Conservation (phyloP, 2,113 vertebrate species). For the Platysternon megacephalum region DNA sequence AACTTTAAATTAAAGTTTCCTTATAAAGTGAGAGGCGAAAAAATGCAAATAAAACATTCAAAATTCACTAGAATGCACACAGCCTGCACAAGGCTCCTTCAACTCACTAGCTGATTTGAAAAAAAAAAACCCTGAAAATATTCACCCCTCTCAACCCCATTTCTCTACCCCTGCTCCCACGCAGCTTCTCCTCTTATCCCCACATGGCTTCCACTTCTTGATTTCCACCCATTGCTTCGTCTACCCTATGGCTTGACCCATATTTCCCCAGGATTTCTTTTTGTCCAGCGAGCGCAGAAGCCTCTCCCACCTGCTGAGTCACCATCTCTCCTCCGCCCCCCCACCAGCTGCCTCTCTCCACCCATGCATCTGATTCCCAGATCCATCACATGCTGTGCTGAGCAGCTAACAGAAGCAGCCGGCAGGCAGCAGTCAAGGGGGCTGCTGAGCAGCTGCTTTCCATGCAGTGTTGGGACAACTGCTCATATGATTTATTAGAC, state of each 20-base stretch:
- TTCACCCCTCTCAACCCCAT: not conserved
- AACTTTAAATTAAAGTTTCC: not conserved
- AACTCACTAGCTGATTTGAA: not conserved
- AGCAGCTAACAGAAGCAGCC: slow-evolving; percentile 50
- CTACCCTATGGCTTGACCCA: not conserved
- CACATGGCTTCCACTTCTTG: not conserved
- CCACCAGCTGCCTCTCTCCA: slow-evolving; percentile 59
- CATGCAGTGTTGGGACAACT: slow-evolving; percentile 37
- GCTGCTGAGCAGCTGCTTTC: slow-evolving; percentile 63
- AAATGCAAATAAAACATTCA: not conserved
- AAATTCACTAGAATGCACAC: not conserved
- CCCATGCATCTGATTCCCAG: slow-evolving; percentile 43
- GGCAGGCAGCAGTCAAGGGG: slow-evolving; percentile 61
- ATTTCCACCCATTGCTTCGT: fast-evolving
- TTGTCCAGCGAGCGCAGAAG: slow-evolving; percentile 5
- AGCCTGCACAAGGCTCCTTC: not conserved
- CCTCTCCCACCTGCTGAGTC: slow-evolving; percentile 59
- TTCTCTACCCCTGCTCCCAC: not conserved
- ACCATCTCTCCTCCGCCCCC: slow-evolving; percentile 19
- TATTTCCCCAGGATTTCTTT: not conserved
- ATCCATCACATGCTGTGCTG: slow-evolving; percentile 41
- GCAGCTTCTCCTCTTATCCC: not conserved
- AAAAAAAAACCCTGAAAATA: not conserved
- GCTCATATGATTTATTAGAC: slow-evolving; percentile 54
- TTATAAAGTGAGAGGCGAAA: not conserved